These are phyloP conservation scores for Aleadryas rufinucha DNA, from an alignment of 2,113 vertebrate genomes.

Conservation along the genomic window DNA sequence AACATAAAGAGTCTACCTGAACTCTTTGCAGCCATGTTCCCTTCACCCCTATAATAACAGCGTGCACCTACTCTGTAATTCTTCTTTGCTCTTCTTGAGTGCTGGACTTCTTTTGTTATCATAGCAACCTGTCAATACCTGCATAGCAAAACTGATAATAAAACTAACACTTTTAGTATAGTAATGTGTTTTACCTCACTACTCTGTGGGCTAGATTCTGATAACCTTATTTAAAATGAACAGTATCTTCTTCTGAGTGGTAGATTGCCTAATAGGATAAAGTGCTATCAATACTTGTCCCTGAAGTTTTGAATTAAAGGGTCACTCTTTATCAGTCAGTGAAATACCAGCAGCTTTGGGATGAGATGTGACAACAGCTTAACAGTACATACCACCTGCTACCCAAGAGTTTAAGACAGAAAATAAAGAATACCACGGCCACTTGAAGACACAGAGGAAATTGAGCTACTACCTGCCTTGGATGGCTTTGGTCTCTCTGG, in stretches of 20 bases:
- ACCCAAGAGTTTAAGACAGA: not conserved
- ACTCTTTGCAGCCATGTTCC: not conserved
- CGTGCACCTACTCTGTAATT: not conserved
- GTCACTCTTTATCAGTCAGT: slow-evolving; percentile 24
- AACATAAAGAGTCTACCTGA: not conserved
- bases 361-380: slow-evolving; percentile 30
- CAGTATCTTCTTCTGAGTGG: not conserved
- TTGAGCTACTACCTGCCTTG: not conserved
- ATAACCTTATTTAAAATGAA: slow-evolving; percentile 27
- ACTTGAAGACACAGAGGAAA: not conserved
- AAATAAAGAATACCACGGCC: not conserved
- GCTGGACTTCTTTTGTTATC: not conserved
- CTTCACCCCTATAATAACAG: not conserved
- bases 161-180: not conserved
- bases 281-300: slow-evolving; percentile 17
- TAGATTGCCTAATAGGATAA: slow-evolving; percentile 4
- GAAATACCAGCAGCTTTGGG: slow-evolving; percentile 27
- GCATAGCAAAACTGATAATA: not conserved
- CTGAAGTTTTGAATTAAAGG: slow-evolving; percentile 44
- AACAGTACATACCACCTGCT: not conserved
- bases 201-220: not conserved
- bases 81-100: not conserved
- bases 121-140: slow-evolving; percentile 20
- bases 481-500: not conserved
- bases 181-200: not conserved